Evolutionary conservation across 2,113 vertebrate genomes (phyloP).

Genomic region (Suncus etruscus): DNA sequence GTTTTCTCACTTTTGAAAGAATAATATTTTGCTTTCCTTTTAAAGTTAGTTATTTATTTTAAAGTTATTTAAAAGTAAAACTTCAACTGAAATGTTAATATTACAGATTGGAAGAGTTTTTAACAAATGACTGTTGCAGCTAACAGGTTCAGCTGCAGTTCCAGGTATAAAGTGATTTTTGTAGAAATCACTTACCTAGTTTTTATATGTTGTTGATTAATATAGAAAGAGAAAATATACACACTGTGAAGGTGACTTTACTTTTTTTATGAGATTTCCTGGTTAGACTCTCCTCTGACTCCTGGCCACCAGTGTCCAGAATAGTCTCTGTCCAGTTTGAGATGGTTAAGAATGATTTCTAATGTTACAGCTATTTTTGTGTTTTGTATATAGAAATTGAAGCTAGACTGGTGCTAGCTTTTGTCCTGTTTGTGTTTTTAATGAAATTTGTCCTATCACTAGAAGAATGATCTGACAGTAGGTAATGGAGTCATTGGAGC

Average conservation of each 20-base stretch:
- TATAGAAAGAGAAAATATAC: not conserved
- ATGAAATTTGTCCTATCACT: not conserved
- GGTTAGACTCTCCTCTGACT: not conserved
- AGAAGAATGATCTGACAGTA: not conserved
- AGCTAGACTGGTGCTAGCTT: not conserved
- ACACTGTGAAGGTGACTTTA: not conserved
- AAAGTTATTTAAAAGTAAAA: too few species aligned
- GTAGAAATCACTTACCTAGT: not conserved
- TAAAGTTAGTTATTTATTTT: not conserved
- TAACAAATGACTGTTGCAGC: not conserved
- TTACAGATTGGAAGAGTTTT: not conserved
- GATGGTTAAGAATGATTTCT: not conserved
- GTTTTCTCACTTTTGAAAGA: not conserved
- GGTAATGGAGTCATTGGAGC: too few species aligned
- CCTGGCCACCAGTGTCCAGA: not conserved
- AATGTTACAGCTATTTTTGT: not conserved
- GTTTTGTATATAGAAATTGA: not conserved
- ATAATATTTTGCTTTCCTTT: not conserved
- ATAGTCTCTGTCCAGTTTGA: too few species aligned
- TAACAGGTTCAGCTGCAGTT: not conserved
- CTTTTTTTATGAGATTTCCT: not conserved
- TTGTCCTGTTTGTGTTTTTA: not conserved
- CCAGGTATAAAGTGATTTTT: not conserved
- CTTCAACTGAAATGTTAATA: not conserved
- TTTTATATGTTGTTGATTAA: conserved; percentile 2